phyloP scores from a whole-genome alignment of 2,888 invertebrate species.

The Panzeria rudis region DNA sequence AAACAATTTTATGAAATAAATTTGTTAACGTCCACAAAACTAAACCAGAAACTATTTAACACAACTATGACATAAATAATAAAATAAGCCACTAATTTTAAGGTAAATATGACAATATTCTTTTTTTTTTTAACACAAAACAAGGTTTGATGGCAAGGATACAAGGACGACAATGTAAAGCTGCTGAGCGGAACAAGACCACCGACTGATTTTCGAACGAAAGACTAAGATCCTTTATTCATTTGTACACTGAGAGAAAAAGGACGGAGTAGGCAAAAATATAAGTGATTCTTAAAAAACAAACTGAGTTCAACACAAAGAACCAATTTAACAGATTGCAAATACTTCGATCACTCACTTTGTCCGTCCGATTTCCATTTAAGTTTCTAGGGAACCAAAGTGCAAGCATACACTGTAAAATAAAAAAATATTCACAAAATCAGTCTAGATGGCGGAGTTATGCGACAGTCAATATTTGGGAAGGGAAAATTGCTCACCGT shows the following conservation, averaged over 20 bases:
- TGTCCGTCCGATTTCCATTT: no score
- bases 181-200: conserved; percentile 64
- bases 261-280: no score
- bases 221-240: conserved; percentile 46
- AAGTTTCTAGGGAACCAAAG: no score
- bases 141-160: conserved; percentile 13
- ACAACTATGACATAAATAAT: conserved; percentile 40
- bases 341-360: no score
- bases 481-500: no score
- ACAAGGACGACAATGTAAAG: conserved; percentile 32
- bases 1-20: conserved; percentile 38
- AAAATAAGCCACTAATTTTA: conserved; percentile 68
- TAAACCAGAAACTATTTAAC: conserved; percentile 69
- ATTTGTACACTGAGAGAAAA: conserved; percentile 25
- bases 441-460: no score
- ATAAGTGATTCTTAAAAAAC: no score
- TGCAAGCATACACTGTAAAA: no score
- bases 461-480: no score
- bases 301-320: no score
- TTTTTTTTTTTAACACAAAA: conserved; percentile 11
- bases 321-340: no score
- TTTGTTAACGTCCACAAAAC: conserved; percentile 60
- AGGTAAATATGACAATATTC: conserved; percentile 68
- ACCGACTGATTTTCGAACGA: conserved; percentile 65
- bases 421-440: no score